Evolutionary conservation across 2,888 invertebrate genomes (phyloP).

Genomic region (Cremastinae sp.): DNA sequence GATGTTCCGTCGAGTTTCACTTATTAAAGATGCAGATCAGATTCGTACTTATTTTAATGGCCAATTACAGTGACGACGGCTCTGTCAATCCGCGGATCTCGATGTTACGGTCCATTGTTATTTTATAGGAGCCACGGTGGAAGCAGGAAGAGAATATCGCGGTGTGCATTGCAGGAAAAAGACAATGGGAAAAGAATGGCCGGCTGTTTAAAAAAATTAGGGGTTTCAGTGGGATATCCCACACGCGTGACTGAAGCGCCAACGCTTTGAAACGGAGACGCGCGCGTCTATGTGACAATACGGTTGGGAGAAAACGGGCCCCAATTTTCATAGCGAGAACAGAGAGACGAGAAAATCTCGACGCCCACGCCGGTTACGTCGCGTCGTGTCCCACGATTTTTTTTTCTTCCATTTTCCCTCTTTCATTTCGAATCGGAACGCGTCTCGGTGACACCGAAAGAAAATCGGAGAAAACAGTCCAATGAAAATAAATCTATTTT

Average conservation of each 20-base stretch:
- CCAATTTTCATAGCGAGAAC: slow-evolving; percentile 51
- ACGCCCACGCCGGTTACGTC: slow-evolving; percentile 44
- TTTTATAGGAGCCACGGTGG: slow-evolving; percentile 44
- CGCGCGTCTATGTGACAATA: neutral
- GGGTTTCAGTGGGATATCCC: slow-evolving; percentile 54
- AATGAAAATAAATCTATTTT: neutral
- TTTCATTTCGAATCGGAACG: neutral
- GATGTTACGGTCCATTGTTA: slow-evolving; percentile 42
- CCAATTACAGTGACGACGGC: slow-evolving; percentile 37
- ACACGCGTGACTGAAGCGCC: slow-evolving; percentile 52
- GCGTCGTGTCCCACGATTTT: slow-evolving; percentile 53
- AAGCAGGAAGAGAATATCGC: slow-evolving; percentile 53
- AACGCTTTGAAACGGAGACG: slow-evolving; percentile 40
- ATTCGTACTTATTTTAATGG: slow-evolving; percentile 47
- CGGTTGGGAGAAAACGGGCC: slow-evolving; percentile 18
- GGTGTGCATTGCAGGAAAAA: slow-evolving; percentile 27
- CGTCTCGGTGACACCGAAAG: slow-evolving; percentile 7
- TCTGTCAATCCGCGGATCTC: slow-evolving; percentile 38
- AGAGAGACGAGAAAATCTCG: slow-evolving; percentile 3
- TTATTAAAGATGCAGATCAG: slow-evolving; percentile 42
- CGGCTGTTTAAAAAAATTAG: slow-evolving; percentile 48
- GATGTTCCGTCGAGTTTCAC: slow-evolving; percentile 22
- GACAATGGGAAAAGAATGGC: slow-evolving; percentile 51
- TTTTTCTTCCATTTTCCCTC: neutral
- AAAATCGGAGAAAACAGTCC: slow-evolving; percentile 13